These are phyloP conservation scores for Synanthedon formicaeformis DNA, from an alignment of 2,888 invertebrate species.

Conservation along the genomic window DNA sequence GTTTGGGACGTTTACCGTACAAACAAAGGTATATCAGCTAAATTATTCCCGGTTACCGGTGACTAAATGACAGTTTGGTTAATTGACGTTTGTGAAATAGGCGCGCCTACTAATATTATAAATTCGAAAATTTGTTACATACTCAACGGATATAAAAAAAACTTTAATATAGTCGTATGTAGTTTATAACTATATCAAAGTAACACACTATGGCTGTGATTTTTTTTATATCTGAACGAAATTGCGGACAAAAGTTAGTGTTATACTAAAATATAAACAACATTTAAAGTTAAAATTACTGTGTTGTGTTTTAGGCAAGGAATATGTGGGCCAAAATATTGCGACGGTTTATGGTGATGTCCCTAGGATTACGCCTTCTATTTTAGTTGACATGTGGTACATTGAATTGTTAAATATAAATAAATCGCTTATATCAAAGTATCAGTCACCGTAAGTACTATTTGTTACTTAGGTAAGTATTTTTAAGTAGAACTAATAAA, in stretches of 20 bases:
- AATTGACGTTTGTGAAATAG: too few relatives aligned
- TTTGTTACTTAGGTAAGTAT: background rate
- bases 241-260: background rate
- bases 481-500: background rate
- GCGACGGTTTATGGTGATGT: constrained; percentile 52
- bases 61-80: too few relatives aligned
- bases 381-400: constrained; percentile 55
- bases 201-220: too few relatives aligned
- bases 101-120: too few relatives aligned
- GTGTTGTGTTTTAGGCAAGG: constrained; percentile 17
- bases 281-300: background rate
- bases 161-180: too few relatives aligned
- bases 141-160: too few relatives aligned
- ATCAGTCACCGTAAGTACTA: constrained; percentile 30
- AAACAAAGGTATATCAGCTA: too few relatives aligned
- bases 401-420: constrained; percentile 51
- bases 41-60: too few relatives aligned
- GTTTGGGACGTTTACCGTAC: too few relatives aligned
- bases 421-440: constrained; percentile 27
- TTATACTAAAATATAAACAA: background rate
- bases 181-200: too few relatives aligned
- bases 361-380: constrained; percentile 38
- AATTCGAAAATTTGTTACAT: too few relatives aligned
- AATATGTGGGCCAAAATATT: constrained; percentile 46
- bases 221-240: too few relatives aligned